These are phyloP conservation scores for Sminthurinus signatus DNA, from an alignment of 1,140 invertebrate species.

Conservation along the genomic window DNA sequence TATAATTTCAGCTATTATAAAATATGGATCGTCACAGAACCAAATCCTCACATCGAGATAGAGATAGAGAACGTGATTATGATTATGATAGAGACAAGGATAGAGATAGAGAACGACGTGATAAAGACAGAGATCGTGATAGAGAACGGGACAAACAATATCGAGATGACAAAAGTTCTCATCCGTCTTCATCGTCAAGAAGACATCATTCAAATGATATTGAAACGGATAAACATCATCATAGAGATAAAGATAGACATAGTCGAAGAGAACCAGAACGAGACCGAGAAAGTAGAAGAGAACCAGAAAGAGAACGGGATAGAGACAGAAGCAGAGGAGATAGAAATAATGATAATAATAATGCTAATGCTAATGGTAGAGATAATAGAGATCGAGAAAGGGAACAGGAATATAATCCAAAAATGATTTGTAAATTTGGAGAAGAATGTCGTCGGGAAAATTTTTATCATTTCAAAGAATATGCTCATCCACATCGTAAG, in stretches of 20 bases:
- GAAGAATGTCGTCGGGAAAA: slow-evolving; percentile 72
- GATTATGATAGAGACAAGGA: neutral
- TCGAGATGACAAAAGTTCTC: no score
- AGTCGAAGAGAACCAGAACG: neutral
- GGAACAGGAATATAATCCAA: no score
- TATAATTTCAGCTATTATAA: no score
- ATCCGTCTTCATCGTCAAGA: neutral
- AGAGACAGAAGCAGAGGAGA: neutral
- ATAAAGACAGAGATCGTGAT: neutral
- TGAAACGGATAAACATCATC: neutral
- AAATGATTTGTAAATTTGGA: slow-evolving; percentile 56
- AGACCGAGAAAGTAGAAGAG: neutral
- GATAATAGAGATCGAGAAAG: no score
- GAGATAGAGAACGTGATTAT: no score
- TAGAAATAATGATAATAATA: no score
- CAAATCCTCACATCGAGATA: no score
- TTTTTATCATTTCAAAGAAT: slow-evolving; percentile 71
- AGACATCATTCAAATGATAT: neutral
- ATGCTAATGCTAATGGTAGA: no score
- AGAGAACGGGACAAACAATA: no score
- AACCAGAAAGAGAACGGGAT: neutral
- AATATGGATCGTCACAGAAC: no score
- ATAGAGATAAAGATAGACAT: neutral
- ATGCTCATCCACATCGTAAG: slow-evolving; percentile 67
- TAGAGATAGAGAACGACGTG: neutral